Conservation (phyloP, 2,113 vertebrate genomes). For the Laticauda laticaudata region DNA sequence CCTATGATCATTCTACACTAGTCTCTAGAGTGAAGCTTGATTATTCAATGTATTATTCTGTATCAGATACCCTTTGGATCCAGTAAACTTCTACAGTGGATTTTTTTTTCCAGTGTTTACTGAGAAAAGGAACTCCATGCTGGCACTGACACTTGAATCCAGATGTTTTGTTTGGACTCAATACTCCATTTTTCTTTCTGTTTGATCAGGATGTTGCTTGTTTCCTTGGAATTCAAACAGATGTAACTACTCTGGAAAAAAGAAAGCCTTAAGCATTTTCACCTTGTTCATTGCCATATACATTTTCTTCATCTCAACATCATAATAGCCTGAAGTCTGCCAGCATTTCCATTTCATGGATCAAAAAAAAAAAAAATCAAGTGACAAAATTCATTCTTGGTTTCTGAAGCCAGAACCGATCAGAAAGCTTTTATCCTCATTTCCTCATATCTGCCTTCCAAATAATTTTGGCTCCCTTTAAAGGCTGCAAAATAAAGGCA, state of each 20-base stretch:
- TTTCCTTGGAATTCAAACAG: constrained; percentile 48
- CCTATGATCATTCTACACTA: background rate
- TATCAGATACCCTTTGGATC: background rate
- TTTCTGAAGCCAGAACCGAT: constrained; percentile 25
- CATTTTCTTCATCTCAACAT: constrained; percentile 46
- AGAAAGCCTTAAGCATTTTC: constrained; percentile 46
- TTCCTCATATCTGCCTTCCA: constrained; percentile 29
- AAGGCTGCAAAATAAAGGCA: constrained; percentile 12
- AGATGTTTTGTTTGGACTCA: constrained; percentile 64
- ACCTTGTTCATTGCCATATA: constrained; percentile 42
- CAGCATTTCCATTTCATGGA: constrained; percentile 35
- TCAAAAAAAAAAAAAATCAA: constrained; percentile 23
- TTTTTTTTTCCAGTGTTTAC: constrained; percentile 35
- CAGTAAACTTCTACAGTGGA: background rate
- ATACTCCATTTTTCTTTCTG: constrained; percentile 53
- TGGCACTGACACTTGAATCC: constrained; percentile 61
- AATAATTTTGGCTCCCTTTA: constrained; percentile 1
- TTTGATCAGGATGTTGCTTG: constrained; percentile 46
- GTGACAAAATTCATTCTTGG: constrained; percentile 23
- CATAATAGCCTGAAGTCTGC: constrained; percentile 29
- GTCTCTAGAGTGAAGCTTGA: background rate
- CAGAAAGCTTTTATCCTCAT: constrained; percentile 36
- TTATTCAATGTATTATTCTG: background rate
- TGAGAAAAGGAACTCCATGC: constrained; percentile 50
- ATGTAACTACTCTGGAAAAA: constrained; percentile 41